These are phyloP conservation scores for Drosophila anomelani DNA, from an alignment of 2,888 invertebrate species.

Conservation along the genomic window DNA sequence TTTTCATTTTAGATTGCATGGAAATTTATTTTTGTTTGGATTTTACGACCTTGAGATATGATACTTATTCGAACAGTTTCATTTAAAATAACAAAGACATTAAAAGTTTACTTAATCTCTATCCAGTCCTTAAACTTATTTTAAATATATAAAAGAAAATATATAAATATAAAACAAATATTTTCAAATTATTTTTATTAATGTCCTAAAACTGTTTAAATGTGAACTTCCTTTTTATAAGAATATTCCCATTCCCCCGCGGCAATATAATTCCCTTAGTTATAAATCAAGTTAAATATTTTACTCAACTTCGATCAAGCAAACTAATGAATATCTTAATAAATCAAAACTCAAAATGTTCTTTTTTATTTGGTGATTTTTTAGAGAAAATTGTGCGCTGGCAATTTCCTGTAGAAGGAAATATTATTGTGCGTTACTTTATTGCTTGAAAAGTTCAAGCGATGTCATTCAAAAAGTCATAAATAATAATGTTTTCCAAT, in stretches of 20 bases:
- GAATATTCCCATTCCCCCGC: not conserved
- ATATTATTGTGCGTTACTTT: slow-evolving; percentile 73
- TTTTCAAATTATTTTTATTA: not conserved
- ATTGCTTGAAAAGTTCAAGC: slow-evolving; percentile 82
- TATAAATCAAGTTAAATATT: slow-evolving; percentile 14
- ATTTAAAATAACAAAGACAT: not conserved
- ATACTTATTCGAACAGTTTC: not conserved
- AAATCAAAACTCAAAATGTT: slow-evolving; percentile 64
- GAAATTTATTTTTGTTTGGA: slow-evolving; percentile 18
- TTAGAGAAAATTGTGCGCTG: slow-evolving; percentile 53
- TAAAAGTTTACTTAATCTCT: not conserved
- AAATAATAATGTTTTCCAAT: slow-evolving; percentile 84
- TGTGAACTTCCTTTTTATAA: no score
- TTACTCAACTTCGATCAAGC: slow-evolving; percentile 24
- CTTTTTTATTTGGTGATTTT: slow-evolving; percentile 22
- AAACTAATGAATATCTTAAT: slow-evolving; percentile 64
- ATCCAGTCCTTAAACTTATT: no score
- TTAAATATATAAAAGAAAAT: no score
- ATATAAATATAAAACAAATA: no score
- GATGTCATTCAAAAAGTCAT: slow-evolving; percentile 81
- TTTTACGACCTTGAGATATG: not conserved
- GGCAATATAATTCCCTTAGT: not conserved
- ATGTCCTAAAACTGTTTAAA: no score
- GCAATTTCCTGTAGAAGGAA: slow-evolving; percentile 59
- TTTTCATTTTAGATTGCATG: slow-evolving; percentile 68